phyloP scores from a whole-genome alignment of 2,888 invertebrate species.

The Agonopterix subpropinquella region DNA sequence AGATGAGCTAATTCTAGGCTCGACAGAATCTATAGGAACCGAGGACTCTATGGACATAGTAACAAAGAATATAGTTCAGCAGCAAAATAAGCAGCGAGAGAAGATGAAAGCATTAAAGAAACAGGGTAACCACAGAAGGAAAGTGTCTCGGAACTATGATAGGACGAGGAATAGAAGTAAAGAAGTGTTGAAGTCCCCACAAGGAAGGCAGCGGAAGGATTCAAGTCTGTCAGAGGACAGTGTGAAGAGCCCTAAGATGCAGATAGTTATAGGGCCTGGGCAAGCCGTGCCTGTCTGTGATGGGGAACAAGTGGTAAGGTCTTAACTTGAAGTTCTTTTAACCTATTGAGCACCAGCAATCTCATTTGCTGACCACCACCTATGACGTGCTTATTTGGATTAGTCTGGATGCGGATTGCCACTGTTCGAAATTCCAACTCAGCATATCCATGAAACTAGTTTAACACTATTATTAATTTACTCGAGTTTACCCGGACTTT shows the following conservation, averaged over 20 bases:
- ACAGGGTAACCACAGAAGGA: conserved; percentile 61
- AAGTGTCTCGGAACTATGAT: conserved; percentile 47
- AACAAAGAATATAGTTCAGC: conserved; percentile 36
- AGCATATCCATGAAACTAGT: too few relatives aligned
- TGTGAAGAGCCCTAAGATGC: conserved; percentile 59
- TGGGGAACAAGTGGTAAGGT: conserved; percentile 76
- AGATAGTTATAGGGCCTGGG: conserved; percentile 70
- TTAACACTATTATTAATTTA: too few relatives aligned
- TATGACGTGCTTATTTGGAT: too few relatives aligned
- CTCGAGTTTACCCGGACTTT: too few relatives aligned
- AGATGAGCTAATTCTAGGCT: conserved; percentile 52
- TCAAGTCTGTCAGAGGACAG: conserved; percentile 54
- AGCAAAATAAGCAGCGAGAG: conserved; percentile 21
- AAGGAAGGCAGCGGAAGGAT: conserved; percentile 44
- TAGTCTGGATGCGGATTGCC: too few relatives aligned
- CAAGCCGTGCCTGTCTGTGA: conserved; percentile 72
- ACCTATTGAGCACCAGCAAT: too few relatives aligned
- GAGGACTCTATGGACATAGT: conserved; percentile 42
- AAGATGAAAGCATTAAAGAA: conserved; percentile 47
- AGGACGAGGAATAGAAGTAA: conserved; percentile 37
- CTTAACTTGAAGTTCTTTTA: too few relatives aligned
- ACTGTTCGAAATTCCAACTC: too few relatives aligned
- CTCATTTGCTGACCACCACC: too few relatives aligned
- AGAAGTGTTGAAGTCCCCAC: conserved; percentile 47
- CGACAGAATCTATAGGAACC: conserved; percentile 50